Base-by-base conservation (phyloP, 2,888 invertebrate genomes). In the Eupithecia subumbrata region DNA sequence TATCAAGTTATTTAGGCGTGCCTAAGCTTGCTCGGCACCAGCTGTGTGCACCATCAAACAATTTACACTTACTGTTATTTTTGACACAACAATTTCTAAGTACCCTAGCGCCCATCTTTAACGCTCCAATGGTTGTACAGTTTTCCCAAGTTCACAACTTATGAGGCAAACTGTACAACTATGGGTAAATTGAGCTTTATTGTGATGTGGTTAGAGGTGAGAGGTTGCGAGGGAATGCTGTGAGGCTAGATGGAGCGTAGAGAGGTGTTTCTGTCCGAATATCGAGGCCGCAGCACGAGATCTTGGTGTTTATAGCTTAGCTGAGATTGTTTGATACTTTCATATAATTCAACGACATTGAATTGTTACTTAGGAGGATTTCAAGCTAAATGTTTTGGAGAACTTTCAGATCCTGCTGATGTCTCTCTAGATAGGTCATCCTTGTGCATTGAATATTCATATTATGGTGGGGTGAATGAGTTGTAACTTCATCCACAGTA, bases 261-360 rank as follows among this genome's bases (percentile, higher is more conserved):
- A 89, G 90, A 89, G 88, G 89, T 86, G 86, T 85, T 83, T 78
- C 84, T 86, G 85, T 89, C 89, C 88, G 89, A 92, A 90, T 91
- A 93, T 92, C 92, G 94, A 92, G 94, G 94, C 92, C 94, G 90
- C 83, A 82, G 84, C 85, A 83, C 87, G 89, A 89, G 91, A 91
- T 90, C 87, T 84, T 84, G 86, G 87, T 82, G 86, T 81, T 81
- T 87, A 72, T 83, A 83, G 68, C 43, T 40, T 69, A 12, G 1
- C 71, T 85, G 77, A 22, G 12, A 76, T 0, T 2, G 2, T 40
- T 91, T 92, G 91, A 86, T 90, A 89, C 87, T 90, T 88, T 22
- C 56, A 22, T 8, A 25, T 0, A 60, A 25, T 60, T 11, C 56
- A 5, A 22, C 7, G 3, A 56, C 12, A 22, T 56, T 56, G 3